Evolutionary conservation across 2,888 invertebrate species (phyloP).

Genomic region (Eubasilissa splendida): DNA sequence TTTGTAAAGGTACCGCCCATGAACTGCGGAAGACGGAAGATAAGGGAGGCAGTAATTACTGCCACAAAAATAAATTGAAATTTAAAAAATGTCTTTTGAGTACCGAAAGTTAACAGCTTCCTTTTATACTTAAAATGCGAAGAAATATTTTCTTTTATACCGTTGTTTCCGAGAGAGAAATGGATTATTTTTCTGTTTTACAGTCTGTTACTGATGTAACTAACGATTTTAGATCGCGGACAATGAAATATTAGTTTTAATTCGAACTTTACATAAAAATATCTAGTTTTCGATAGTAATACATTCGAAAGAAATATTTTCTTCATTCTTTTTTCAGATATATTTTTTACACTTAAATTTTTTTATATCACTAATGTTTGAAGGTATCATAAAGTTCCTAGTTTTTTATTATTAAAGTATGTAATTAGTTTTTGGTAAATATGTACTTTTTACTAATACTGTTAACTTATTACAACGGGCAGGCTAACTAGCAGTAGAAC

Average conservation of each 20-base stretch:
- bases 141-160: conserved; percentile 58
- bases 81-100: conserved; percentile 57
- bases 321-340: too few species aligned
- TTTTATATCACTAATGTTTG: too few species aligned
- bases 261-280: background rate
- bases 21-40: conserved; percentile 20
- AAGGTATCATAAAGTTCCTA: too few species aligned
- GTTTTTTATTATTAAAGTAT: too few species aligned
- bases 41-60: conserved; percentile 52
- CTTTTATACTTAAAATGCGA: conserved; percentile 59
- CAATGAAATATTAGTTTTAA: conserved; percentile 15
- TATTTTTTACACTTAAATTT: too few species aligned
- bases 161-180: conserved; percentile 47
- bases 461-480: too few species aligned
- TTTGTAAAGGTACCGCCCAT: conserved; percentile 4
- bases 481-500: too few species aligned
- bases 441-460: too few species aligned
- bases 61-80: conserved; percentile 58
- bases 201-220: conserved; percentile 37
- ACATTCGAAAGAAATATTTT: too few species aligned
- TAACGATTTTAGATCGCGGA: conserved; percentile 14
- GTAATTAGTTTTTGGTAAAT: too few species aligned
- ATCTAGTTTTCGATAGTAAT: too few species aligned
- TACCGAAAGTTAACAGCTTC: conserved; percentile 59
- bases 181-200: conserved; percentile 32